Evolutionary conservation across 2,888 invertebrate species (phyloP).

Genomic region (Harpalus rubripes): DNA sequence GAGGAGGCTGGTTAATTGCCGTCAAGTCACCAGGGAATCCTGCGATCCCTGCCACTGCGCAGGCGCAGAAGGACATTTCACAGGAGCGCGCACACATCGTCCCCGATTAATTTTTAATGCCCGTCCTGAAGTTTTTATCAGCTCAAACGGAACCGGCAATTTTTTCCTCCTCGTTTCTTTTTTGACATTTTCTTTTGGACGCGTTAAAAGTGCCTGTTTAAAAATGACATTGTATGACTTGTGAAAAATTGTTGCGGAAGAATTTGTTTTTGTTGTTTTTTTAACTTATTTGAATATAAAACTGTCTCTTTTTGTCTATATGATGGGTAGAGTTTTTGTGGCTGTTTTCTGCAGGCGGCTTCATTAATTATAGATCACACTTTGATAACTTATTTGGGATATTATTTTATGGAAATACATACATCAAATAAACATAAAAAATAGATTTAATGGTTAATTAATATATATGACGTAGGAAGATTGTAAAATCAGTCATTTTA

Average conservation of each 20-base stretch:
- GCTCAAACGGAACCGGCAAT: constrained; percentile 37
- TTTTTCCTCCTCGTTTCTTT: constrained; percentile 45
- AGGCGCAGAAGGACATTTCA: not conserved
- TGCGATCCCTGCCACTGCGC: no score
- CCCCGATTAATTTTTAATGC: constrained; percentile 55
- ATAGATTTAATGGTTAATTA: no score
- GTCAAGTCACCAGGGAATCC: no score
- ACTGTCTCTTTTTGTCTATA: constrained; percentile 19
- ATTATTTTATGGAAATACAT: not conserved
- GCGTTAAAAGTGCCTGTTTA: constrained; percentile 49
- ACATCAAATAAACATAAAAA: no score
- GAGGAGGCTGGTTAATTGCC: no score
- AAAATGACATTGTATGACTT: constrained; percentile 49
- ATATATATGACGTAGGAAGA: no score
- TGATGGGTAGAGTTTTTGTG: constrained; percentile 10
- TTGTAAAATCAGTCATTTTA: no score
- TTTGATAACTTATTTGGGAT: not conserved
- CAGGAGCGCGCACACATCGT: constrained; percentile 45
- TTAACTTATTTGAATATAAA: constrained; percentile 36
- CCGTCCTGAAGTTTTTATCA: constrained; percentile 52
- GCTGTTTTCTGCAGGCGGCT: not conserved
- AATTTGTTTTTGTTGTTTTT: constrained; percentile 41
- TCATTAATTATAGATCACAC: not conserved
- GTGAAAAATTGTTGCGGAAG: constrained; percentile 52
- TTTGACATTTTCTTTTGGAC: constrained; percentile 48